A percentile compares a stretch with the other conserved stretches of the same genome.
phyloP scores from a whole-genome alignment of 2,113 vertebrate genomes.

The Serinus canaria region DNA sequence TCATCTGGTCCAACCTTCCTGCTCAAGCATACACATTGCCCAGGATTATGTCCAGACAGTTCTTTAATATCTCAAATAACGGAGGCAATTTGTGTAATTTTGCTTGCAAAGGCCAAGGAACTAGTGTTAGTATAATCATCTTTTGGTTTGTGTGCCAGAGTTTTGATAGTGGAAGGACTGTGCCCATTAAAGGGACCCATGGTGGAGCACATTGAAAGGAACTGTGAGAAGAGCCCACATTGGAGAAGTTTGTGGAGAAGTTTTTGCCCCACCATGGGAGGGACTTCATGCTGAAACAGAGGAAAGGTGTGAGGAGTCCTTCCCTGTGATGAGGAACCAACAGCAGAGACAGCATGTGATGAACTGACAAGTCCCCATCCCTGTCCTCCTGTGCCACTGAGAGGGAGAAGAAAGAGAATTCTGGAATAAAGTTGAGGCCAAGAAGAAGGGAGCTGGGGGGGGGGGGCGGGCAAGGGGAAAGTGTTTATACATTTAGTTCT shows the following conservation, averaged over 20 bases:
- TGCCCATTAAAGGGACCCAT: background rate
- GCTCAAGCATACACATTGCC: background rate
- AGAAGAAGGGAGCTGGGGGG: background rate
- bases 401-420: background rate
- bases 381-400: no score
- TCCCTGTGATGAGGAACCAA: background rate
- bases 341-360: background rate
- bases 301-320: background rate
- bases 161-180: background rate
- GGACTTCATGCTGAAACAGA: background rate
- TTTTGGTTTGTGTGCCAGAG: background rate
- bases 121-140: background rate
- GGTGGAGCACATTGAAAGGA: background rate
- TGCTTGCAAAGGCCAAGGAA: background rate
- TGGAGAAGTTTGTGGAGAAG: background rate
- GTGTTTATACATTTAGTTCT: background rate
- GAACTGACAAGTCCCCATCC: background rate
- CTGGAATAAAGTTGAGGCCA: background rate
- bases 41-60: background rate
- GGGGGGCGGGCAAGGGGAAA: fast-evolving
- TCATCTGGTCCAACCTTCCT: background rate
- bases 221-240: background rate
- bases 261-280: background rate
- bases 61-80: background rate
- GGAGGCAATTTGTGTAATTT: background rate